Percentiles rank a stretch among this genome's conserved stretches.
These are phyloP conservation scores for Cyprinodon tularosa DNA, from an alignment of 2,113 vertebrate species.

Conservation along the genomic window DNA sequence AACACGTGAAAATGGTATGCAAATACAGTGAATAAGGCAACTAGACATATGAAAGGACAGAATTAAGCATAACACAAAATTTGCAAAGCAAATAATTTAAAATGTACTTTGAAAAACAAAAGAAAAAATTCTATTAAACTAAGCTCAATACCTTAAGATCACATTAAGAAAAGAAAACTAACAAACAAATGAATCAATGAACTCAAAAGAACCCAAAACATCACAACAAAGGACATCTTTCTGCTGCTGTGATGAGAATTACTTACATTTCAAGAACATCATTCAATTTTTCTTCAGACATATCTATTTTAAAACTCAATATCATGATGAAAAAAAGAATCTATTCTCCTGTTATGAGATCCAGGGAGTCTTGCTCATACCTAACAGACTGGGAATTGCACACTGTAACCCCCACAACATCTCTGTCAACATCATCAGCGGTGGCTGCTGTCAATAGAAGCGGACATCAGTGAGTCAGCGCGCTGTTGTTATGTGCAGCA, in stretches of 20 bases:
- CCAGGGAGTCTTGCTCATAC: conserved; percentile 7
- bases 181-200: no score
- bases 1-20: no score
- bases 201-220: not conserved
- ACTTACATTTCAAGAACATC: conserved; percentile 5
- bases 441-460: conserved; percentile 34
- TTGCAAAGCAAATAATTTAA: no score
- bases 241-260: not conserved
- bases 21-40: no score
- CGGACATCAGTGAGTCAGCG: conserved; percentile 57
- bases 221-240: not conserved
- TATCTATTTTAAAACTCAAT: not conserved
- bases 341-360: not conserved
- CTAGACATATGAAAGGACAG: no score
- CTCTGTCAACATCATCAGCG: conserved; percentile 42
- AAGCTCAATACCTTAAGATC: no score
- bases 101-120: no score
- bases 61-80: no score
- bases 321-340: conserved; percentile 3
- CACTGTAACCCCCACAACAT: conserved; percentile 20
- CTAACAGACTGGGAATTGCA: not conserved
- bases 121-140: no score
- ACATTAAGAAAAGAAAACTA: no score
- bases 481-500: conserved; percentile 48
- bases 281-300: conserved; percentile 2